phyloP scores from a whole-genome alignment of 2,113 vertebrate genomes.

The Cephalopholis sonnerati region DNA sequence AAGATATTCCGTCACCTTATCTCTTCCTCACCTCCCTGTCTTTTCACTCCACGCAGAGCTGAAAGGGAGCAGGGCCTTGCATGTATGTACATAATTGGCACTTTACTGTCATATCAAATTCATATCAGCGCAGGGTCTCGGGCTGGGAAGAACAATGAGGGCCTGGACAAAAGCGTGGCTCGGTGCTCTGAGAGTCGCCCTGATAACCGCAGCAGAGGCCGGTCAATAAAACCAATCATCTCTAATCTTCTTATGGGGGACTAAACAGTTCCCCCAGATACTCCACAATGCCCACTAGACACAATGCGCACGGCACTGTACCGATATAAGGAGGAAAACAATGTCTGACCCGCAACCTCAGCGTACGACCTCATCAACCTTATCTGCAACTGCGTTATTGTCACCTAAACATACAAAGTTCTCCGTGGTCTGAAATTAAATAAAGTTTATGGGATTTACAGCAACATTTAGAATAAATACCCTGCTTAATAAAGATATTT shows the following conservation, averaged over 20 bases:
- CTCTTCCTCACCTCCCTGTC: conserved; percentile 54
- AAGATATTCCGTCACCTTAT: conserved; percentile 62
- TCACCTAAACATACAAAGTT: conserved; percentile 17
- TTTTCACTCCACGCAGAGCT: conserved; percentile 56
- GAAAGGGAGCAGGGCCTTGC: conserved; percentile 67
- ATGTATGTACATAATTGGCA: conserved; percentile 83
- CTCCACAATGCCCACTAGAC: conserved; percentile 68
- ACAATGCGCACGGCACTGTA: conserved; percentile 50
- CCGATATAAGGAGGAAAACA: conserved; percentile 50
- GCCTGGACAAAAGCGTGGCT: conserved; percentile 77
- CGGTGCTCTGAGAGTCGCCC: conserved; percentile 67
- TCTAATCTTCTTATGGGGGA: conserved; percentile 83
- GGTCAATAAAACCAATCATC: conserved; percentile 88
- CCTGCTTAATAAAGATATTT: neutral
- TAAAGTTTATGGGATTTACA: conserved; percentile 5
- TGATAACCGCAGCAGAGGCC: conserved; percentile 82
- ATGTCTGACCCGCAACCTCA: conserved; percentile 36
- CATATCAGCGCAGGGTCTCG: conserved; percentile 75
- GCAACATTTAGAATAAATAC: conserved; percentile 6
- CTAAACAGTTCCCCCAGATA: conserved; percentile 73
- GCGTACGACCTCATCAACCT: conserved; percentile 35
- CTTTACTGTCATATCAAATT: conserved; percentile 87
- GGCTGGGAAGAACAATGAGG: conserved; percentile 71
- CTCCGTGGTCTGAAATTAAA: conserved; percentile 1
- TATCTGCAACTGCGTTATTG: conserved; percentile 22